A percentile compares a stretch with the other conserved stretches of the same genome.
phyloP scores from a whole-genome alignment of 1,140 invertebrate species.

The Palaemon carinicauda region DNA sequence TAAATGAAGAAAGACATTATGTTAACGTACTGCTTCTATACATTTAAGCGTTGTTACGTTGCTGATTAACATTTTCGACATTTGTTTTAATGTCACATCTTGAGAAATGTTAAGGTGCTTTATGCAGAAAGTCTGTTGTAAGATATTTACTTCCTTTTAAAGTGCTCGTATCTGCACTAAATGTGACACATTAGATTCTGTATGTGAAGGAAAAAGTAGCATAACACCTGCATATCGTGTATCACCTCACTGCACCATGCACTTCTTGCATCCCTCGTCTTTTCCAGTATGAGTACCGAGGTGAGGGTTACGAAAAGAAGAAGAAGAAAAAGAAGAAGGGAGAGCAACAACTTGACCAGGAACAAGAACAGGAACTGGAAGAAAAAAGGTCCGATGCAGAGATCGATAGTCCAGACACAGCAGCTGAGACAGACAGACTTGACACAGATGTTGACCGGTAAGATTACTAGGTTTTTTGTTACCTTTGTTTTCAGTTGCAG shows the following conservation, averaged over 20 bases:
- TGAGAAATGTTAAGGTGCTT: too few species aligned
- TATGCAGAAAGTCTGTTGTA: too few species aligned
- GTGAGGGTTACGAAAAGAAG: slow-evolving; percentile 65
- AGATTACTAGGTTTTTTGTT: not conserved
- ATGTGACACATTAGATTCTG: too few species aligned
- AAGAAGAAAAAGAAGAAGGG: slow-evolving; percentile 72
- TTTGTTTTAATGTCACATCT: too few species aligned
- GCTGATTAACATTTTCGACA: too few species aligned
- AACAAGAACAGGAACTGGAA: slow-evolving; percentile 72
- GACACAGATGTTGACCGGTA: slow-evolving; percentile 59
- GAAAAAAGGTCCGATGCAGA: slow-evolving; percentile 60
- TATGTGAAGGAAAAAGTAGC: too few species aligned
- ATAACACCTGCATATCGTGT: too few species aligned
- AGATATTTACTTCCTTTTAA: too few species aligned
- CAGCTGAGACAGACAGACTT: slow-evolving; percentile 56
- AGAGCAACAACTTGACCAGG: slow-evolving; percentile 15
- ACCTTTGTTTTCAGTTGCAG: not conserved
- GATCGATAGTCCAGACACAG: slow-evolving; percentile 56
- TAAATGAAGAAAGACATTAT: too few species aligned
- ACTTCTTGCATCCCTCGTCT: slow-evolving; percentile 34
- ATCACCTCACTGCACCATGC: slow-evolving; percentile 9
- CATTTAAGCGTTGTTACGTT: too few species aligned
- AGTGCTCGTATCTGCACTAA: too few species aligned
- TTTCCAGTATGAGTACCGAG: slow-evolving; percentile 81
- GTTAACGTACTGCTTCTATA: too few species aligned